Percentiles rank a stretch among this genome's conserved stretches.
phyloP scores from a whole-genome alignment of 2,888 invertebrate genomes.

The Cephus spinipes region DNA sequence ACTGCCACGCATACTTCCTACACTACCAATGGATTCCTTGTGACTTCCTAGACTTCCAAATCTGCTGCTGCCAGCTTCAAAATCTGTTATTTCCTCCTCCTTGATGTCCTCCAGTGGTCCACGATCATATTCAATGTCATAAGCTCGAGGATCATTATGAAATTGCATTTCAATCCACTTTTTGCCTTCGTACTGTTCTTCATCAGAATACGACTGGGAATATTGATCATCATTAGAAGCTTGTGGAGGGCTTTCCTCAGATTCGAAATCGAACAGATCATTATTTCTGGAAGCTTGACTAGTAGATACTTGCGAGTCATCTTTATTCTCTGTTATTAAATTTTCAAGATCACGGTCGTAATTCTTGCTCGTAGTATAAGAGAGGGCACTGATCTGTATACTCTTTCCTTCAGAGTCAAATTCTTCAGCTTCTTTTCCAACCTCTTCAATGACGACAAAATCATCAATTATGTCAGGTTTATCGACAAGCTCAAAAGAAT shows the following conservation, averaged over 20 bases:
- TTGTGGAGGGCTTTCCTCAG: slow-evolving; percentile 63
- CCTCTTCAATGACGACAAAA: slow-evolving; percentile 89
- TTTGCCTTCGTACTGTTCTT: slow-evolving; percentile 74
- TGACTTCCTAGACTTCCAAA: slow-evolving; percentile 84
- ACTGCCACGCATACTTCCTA: slow-evolving; percentile 84
- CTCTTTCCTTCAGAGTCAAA: slow-evolving; percentile 86
- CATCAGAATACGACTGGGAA: slow-evolving; percentile 61
- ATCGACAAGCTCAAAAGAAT: slow-evolving; percentile 89
- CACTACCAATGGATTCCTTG: slow-evolving; percentile 83
- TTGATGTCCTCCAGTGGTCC: slow-evolving; percentile 91
- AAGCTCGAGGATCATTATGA: slow-evolving; percentile 76
- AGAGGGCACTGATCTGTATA: slow-evolving; percentile 72
- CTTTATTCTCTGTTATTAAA: slow-evolving; percentile 48
- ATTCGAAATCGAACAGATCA: slow-evolving; percentile 61
- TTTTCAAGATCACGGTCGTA: slow-evolving; percentile 72
- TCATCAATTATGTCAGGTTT: slow-evolving; percentile 89
- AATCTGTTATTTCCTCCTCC: slow-evolving; percentile 90
- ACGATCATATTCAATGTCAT: slow-evolving; percentile 84
- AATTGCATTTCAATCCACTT: slow-evolving; percentile 93
- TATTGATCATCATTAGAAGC: slow-evolving; percentile 61
- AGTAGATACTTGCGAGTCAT: slow-evolving; percentile 28
- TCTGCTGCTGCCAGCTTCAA: slow-evolving; percentile 79
- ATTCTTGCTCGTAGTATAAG: slow-evolving; percentile 68
- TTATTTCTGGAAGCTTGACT: slow-evolving; percentile 29
- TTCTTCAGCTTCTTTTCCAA: slow-evolving; percentile 87